A percentile compares a stretch with the other conserved stretches of the same genome.
These are phyloP conservation scores for Hippolais icterina DNA, from an alignment of 2,113 vertebrate species.

Conservation along the genomic window DNA sequence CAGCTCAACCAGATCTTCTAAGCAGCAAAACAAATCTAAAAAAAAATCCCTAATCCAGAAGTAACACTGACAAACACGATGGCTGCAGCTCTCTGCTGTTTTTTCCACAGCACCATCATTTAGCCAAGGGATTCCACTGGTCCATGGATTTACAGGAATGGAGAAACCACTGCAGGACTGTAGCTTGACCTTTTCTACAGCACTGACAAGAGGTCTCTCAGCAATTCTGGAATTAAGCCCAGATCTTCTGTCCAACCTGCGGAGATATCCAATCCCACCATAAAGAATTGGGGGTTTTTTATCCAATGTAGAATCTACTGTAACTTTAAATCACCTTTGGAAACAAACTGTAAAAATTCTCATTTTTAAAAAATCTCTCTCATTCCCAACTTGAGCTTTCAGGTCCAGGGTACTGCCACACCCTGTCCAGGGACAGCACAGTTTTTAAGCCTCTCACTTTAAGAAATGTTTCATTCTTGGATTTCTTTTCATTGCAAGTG, in stretches of 20 bases:
- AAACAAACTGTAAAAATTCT: not conserved
- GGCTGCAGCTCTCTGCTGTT: not conserved
- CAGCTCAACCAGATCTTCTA: not conserved
- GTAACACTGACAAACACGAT: fast-evolving
- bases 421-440: not conserved
- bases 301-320: not conserved
- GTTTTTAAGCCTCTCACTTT: not conserved
- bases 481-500: not conserved
- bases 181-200: not conserved
- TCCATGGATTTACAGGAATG: not conserved
- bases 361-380: not conserved
- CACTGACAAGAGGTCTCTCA: not conserved
- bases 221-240: not conserved
- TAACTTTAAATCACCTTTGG: not conserved
- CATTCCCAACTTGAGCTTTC: not conserved
- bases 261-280: not conserved
- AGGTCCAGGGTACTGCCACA: not conserved
- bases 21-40: not conserved
- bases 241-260: not conserved
- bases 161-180: not conserved
- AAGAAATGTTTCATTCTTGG: not conserved
- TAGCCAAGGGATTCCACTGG: not conserved
- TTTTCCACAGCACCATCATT: not conserved
- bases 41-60: not conserved
- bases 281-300: not conserved